phyloP scores from a whole-genome alignment of 2,888 invertebrate genomes.

The Leucania comma region DNA sequence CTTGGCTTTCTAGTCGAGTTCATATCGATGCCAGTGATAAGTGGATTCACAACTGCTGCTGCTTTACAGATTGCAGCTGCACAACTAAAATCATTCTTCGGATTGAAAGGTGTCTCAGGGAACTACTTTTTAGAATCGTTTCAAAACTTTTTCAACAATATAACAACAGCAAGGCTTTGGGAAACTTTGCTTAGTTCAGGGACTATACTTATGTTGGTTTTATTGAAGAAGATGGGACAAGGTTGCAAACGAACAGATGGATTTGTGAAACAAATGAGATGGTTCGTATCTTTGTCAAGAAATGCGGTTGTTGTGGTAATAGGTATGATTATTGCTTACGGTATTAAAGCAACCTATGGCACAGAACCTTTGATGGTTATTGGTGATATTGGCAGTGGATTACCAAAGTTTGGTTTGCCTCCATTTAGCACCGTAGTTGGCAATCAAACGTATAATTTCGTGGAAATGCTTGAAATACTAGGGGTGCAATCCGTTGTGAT shows the following conservation, averaged over 20 bases:
- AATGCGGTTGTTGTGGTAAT: slow-evolving; percentile 95
- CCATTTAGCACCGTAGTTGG: slow-evolving; percentile 92
- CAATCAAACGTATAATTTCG: slow-evolving; percentile 91
- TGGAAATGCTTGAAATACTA: slow-evolving; percentile 91
- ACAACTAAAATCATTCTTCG: slow-evolving; percentile 94
- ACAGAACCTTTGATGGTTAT: slow-evolving; percentile 92
- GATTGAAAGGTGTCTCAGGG: slow-evolving; percentile 91
- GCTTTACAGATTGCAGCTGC: slow-evolving; percentile 96
- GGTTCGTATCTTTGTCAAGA: slow-evolving; percentile 93
- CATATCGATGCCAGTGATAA: slow-evolving; percentile 96
- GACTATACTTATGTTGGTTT: slow-evolving; percentile 91
- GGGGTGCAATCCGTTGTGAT: slow-evolving; percentile 92
- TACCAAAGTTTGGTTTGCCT: slow-evolving; percentile 93
- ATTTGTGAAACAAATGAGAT: slow-evolving; percentile 88
- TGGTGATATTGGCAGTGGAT: slow-evolving; percentile 92
- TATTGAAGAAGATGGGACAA: slow-evolving; percentile 91
- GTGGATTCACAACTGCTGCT: slow-evolving; percentile 96
- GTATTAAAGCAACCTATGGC: slow-evolving; percentile 73
- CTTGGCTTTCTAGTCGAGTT: slow-evolving; percentile 96
- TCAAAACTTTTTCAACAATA: slow-evolving; percentile 91
- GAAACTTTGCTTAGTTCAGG: slow-evolving; percentile 92
- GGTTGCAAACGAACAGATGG: slow-evolving; percentile 87
- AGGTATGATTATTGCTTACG: slow-evolving; percentile 92
- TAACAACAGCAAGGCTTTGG: slow-evolving; percentile 91
- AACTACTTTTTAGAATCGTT: slow-evolving; percentile 92